Conservation (phyloP, 1,140 invertebrate genomes). For the Drosophila pandora region DNA sequence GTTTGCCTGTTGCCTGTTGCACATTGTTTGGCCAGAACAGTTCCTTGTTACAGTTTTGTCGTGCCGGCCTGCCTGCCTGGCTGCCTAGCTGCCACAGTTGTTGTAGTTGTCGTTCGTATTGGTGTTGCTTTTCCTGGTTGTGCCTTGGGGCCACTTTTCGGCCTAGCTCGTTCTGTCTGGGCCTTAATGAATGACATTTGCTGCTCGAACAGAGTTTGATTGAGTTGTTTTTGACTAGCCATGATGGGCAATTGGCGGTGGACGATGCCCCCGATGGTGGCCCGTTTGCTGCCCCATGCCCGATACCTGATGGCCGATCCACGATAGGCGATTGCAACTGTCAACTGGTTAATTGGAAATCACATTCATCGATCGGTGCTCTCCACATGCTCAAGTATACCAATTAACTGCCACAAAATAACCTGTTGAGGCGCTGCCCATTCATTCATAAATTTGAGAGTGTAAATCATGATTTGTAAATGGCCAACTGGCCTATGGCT, state of each 20-base stretch:
- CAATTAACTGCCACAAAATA: slow-evolving; percentile 30
- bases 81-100: slow-evolving; percentile 10
- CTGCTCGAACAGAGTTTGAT: slow-evolving; percentile 61
- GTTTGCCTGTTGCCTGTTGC: slow-evolving; percentile 33
- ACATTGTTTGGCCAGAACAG: slow-evolving; percentile 56
- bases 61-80: slow-evolving; percentile 37
- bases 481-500: slow-evolving; percentile 25
- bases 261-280: slow-evolving; percentile 40
- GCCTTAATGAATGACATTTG: slow-evolving; percentile 78
- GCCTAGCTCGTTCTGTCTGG: slow-evolving; percentile 48
- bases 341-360: slow-evolving; percentile 56
- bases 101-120: slow-evolving; percentile 13
- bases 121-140: slow-evolving; percentile 39
- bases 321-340: slow-evolving; percentile 49
- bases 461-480: slow-evolving; percentile 41
- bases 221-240: slow-evolving; percentile 77
- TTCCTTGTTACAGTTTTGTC: slow-evolving; percentile 81
- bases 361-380: slow-evolving; percentile 38
- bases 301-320: slow-evolving; percentile 43
- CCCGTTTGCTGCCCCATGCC: slow-evolving; percentile 43
- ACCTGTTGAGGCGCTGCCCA: slow-evolving; percentile 11
- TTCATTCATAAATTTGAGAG: slow-evolving; percentile 50
- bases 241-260: slow-evolving; percentile 65
- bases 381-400: slow-evolving; percentile 1
- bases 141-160: slow-evolving; percentile 46